Evolutionary conservation across 2,888 invertebrate genomes (phyloP).

Genomic region (Eupsilia transversa): DNA sequence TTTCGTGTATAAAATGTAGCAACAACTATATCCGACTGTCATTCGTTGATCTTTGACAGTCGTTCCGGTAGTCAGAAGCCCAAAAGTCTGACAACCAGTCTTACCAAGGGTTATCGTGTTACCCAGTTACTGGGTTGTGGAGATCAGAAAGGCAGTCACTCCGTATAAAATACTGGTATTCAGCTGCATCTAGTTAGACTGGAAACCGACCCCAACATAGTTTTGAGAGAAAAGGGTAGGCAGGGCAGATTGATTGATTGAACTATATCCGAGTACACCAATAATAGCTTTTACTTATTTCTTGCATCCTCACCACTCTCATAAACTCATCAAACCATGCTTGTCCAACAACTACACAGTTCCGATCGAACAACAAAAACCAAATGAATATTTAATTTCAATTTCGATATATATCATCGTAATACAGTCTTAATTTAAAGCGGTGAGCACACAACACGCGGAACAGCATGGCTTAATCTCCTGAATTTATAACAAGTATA

Average conservation of each 20-base stretch:
- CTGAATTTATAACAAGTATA: constrained; percentile 83
- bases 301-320: not conserved
- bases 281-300: not conserved
- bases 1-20: not conserved
- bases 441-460: constrained; percentile 56
- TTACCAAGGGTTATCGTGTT: no score
- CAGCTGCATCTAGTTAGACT: no score
- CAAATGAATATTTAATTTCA: constrained; percentile 63
- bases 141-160: no score
- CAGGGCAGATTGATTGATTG: no score
- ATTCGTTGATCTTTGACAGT: no score
- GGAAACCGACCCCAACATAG: no score
- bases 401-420: constrained; percentile 63
- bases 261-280: not conserved
- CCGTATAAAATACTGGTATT: no score
- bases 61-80: no score
- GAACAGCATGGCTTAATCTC: constrained; percentile 76
- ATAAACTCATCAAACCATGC: constrained; percentile 13
- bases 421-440: constrained; percentile 68
- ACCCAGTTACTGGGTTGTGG: no score
- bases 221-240: no score
- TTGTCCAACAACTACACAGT: constrained; percentile 4
- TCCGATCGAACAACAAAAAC: constrained; percentile 30
- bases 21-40: not conserved
- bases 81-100: no score